Evolutionary conservation across 2,888 invertebrate genomes (phyloP).

Genomic region (Conchocele bisecta): DNA sequence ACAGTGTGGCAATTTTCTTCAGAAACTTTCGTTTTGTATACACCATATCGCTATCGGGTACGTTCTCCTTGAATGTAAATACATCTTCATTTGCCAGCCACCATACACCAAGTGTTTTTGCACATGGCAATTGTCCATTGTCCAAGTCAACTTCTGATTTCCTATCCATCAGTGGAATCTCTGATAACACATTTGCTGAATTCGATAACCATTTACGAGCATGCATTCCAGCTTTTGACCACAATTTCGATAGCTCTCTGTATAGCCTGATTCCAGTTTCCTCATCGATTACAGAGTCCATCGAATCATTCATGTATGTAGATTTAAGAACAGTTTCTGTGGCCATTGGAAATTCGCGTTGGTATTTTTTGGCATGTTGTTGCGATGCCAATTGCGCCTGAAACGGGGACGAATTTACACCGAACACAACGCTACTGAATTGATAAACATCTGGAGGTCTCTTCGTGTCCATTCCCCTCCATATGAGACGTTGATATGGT

Average conservation of each 20-base stretch:
- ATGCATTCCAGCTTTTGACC: slow-evolving; percentile 41
- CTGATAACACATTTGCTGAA: slow-evolving; percentile 31
- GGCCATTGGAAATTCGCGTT: slow-evolving; percentile 16
- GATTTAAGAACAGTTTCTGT: slow-evolving; percentile 47
- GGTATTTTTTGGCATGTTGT: slow-evolving; percentile 30
- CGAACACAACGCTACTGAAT: slow-evolving; percentile 50
- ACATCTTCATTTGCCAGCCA: no score
- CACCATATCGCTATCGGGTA: no score
- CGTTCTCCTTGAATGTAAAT: no score
- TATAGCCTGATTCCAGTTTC: slow-evolving; percentile 20
- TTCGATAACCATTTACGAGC: slow-evolving; percentile 53
- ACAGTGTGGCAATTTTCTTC: no score
- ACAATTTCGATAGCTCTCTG: slow-evolving; percentile 17
- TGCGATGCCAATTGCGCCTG: slow-evolving; percentile 45
- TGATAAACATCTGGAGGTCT: slow-evolving; percentile 18
- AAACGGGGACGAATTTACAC: slow-evolving; percentile 55
- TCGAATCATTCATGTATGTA: slow-evolving; percentile 54
- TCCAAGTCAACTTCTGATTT: slow-evolving; percentile 36
- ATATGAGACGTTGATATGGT: slow-evolving; percentile 27
- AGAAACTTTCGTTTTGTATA: no score
- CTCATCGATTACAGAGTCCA: slow-evolving; percentile 37
- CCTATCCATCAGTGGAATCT: slow-evolving; percentile 43
- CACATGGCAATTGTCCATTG: slow-evolving; percentile 24
- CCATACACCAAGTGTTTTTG: slow-evolving; percentile 53
- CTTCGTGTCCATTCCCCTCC: slow-evolving; percentile 13